These are phyloP conservation scores for Casuarius casuarius DNA, from an alignment of 2,113 vertebrate genomes.

Conservation along the genomic window DNA sequence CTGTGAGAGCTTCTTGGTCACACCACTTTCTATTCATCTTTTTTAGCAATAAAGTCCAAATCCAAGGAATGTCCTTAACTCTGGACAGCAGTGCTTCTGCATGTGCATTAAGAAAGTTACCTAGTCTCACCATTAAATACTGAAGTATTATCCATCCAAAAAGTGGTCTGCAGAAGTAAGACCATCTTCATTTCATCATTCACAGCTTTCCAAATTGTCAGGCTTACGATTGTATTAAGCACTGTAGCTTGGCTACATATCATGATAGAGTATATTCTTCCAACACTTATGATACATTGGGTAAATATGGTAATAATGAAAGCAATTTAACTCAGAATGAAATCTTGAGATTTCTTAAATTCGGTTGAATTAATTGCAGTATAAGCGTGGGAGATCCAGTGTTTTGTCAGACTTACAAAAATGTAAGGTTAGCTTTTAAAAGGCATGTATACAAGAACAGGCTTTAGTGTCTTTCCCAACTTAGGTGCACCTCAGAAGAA, in stretches of 20 bases:
- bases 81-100: not conserved
- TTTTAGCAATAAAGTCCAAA: not conserved
- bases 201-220: not conserved
- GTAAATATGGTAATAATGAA: not conserved
- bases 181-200: not conserved
- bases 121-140: not conserved
- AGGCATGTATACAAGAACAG: not conserved
- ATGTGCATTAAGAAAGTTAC: not conserved
- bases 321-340: not conserved
- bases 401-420: not conserved
- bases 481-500: no score
- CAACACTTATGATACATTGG: not conserved
- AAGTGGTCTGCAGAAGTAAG: not conserved
- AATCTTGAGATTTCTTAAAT: not conserved
- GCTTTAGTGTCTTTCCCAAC: not conserved
- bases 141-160: not conserved
- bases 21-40: not conserved
- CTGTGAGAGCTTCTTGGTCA: not conserved
- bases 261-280: not conserved
- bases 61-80: not conserved
- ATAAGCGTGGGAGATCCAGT: not conserved
- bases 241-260: not conserved
- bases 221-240: not conserved
- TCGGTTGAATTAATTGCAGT: not conserved
- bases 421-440: not conserved